A percentile compares a stretch with the other conserved stretches of the same genome.
phyloP scores from a whole-genome alignment of 2,797 vertebrate genomes.

The Pteronotus mesoamericanus region DNA sequence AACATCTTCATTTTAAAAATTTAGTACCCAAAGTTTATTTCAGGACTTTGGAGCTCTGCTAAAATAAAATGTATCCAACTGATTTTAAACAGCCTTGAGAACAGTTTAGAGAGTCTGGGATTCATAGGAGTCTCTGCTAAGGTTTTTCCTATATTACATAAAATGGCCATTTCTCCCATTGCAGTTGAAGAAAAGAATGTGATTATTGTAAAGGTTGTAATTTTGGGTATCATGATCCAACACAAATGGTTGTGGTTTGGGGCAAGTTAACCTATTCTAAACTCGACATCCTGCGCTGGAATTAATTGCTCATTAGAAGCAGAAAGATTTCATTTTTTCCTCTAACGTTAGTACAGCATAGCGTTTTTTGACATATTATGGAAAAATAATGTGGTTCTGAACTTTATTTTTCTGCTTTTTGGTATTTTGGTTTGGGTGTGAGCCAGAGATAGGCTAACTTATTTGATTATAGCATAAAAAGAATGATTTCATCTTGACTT shows the following conservation, averaged over 20 bases:
- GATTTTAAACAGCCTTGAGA: constrained; percentile 68
- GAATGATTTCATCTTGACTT: constrained; percentile 75
- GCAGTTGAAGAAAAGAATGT: constrained; percentile 84
- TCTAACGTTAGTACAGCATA: constrained; percentile 71
- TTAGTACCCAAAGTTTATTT: constrained; percentile 61
- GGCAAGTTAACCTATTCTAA: constrained; percentile 80
- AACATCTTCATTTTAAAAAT: neutral
- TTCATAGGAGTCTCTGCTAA: constrained; percentile 78
- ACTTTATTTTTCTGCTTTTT: constrained; percentile 76
- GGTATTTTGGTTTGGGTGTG: constrained; percentile 77
- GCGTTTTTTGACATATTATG: constrained; percentile 81
- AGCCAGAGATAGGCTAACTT: constrained; percentile 80
- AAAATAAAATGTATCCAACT: constrained; percentile 64
- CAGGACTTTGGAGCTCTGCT: constrained; percentile 34
- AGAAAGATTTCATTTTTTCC: constrained; percentile 81
- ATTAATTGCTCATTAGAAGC: constrained; percentile 85
- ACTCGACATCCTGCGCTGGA: constrained; percentile 80
- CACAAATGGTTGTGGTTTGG: constrained; percentile 81
- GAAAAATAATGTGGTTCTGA: constrained; percentile 84
- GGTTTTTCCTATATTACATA: constrained; percentile 80
- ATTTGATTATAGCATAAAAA: constrained; percentile 75
- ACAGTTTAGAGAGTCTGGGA: constrained; percentile 77
- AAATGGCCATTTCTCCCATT: constrained; percentile 84
- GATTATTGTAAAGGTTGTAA: constrained; percentile 83
- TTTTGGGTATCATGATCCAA: constrained; percentile 83